Percentiles rank a stretch among this genome's conserved stretches.
Conservation (phyloP, 2,888 invertebrate species). For the Ramazzottius varieornatus region DNA sequence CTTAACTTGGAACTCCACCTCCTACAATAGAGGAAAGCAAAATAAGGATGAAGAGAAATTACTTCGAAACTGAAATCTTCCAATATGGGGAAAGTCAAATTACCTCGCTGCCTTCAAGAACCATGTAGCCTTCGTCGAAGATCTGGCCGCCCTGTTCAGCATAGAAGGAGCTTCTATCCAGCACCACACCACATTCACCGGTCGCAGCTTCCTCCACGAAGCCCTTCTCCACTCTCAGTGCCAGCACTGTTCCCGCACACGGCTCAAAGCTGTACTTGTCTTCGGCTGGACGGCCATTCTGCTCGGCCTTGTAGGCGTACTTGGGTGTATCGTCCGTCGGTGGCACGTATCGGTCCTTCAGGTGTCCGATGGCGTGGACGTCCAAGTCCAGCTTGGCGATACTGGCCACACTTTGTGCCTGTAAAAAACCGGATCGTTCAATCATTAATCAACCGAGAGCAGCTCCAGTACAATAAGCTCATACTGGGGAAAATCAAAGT, state of each 20-base stretch:
- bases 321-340: constrained; percentile 71
- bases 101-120: constrained; percentile 14
- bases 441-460: too few relatives aligned
- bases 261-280: constrained; percentile 31
- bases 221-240: constrained; percentile 45
- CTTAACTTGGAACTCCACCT: constrained; percentile 61
- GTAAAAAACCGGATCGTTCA: too few relatives aligned
- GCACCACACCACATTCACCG: constrained; percentile 63
- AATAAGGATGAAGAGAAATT: too few relatives aligned
- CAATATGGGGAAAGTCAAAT: too few relatives aligned
- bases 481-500: too few relatives aligned
- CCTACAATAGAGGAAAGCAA: constrained; percentile 21
- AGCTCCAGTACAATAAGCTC: too few relatives aligned
- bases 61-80: too few relatives aligned
- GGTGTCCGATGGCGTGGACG: constrained; percentile 71
- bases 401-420: constrained; percentile 50
- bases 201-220: constrained; percentile 61
- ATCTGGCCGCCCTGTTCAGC: constrained; percentile 98
- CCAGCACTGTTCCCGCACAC: constrained; percentile 49
- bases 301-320: constrained; percentile 49
- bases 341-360: constrained; percentile 45
- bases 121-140: constrained; percentile 73
- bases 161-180: constrained; percentile 81
- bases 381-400: constrained; percentile 66
- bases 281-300: constrained; percentile 24